Evolutionary conservation across 2,888 invertebrate genomes (phyloP).

Genomic region (Nemurella pictetii): DNA sequence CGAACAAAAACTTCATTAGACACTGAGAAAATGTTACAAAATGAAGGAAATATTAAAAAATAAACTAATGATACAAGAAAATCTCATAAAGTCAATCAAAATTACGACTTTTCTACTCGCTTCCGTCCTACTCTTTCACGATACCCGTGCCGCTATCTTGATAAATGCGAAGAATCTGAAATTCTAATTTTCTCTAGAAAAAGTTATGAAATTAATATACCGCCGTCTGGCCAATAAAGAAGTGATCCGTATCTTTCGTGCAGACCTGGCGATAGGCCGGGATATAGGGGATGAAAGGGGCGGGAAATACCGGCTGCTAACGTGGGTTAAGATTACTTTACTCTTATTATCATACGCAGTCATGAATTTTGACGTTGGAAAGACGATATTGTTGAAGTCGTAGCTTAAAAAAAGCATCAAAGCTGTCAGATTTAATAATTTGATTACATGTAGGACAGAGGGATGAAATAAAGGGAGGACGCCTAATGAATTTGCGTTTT

Average conservation of each 20-base stretch:
- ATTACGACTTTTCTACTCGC: constrained; percentile 12
- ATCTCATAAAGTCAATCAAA: constrained; percentile 20
- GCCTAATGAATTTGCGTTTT: too few relatives aligned
- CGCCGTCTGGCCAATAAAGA: neutral
- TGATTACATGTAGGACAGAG: neutral
- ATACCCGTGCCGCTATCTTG: constrained; percentile 5
- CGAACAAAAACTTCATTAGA: neutral
- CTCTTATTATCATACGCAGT: neutral
- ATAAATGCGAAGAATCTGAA: constrained; percentile 35
- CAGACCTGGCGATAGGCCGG: neutral
- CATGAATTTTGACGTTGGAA: neutral
- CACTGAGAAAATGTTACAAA: neutral
- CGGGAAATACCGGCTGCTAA: neutral
- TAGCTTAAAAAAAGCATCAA: neutral
- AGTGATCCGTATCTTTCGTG: neutral
- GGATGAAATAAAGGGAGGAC: too few relatives aligned
- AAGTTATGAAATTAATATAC: constrained; percentile 37
- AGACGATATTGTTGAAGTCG: neutral
- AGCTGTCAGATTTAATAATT: neutral
- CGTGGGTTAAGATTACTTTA: neutral
- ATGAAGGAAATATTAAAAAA: neutral
- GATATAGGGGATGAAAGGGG: neutral
- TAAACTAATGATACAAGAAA: constrained; percentile 19
- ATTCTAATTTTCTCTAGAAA: constrained; percentile 31
- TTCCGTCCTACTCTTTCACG: neutral